A percentile compares a stretch with the other conserved stretches of the same genome.
These are phyloP conservation scores for Pluvianellus socialis DNA, from an alignment of 2,113 vertebrate genomes.

Conservation along the genomic window DNA sequence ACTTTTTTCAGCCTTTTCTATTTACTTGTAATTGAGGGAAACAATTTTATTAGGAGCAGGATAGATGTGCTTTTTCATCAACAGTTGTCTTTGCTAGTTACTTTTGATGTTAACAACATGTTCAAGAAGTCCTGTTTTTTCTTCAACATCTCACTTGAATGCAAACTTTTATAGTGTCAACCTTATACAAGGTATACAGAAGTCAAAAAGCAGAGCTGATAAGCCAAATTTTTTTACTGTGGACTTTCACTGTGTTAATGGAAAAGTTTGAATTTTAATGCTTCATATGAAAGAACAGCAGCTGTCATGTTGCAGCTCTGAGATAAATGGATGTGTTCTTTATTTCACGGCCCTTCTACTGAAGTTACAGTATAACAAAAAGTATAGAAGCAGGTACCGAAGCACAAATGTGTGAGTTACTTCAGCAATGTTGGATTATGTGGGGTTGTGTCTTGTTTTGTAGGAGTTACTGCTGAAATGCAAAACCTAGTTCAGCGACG, in stretches of 20 bases:
- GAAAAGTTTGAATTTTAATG: not conserved
- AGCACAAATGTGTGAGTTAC: not conserved
- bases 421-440: not conserved
- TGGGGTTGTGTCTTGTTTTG: not conserved
- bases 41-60: not conserved
- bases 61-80: not conserved
- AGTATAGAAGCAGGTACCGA: not conserved
- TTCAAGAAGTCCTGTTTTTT: not conserved
- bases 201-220: not conserved
- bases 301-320: not conserved
- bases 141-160: not conserved
- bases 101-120: not conserved
- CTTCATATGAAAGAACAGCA: not conserved
- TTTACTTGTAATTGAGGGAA: not conserved
- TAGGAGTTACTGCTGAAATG: constrained; percentile 95
- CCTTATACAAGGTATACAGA: not conserved
- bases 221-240: not conserved
- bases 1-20: not conserved
- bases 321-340: not conserved
- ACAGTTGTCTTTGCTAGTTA: not conserved
- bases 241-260: not conserved
- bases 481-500: constrained; percentile 95
- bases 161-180: not conserved
- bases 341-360: not conserved
- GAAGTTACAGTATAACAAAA: not conserved